Evolutionary conservation across 2,888 invertebrate genomes (phyloP).

Genomic region (Ochlodes sylvanus): DNA sequence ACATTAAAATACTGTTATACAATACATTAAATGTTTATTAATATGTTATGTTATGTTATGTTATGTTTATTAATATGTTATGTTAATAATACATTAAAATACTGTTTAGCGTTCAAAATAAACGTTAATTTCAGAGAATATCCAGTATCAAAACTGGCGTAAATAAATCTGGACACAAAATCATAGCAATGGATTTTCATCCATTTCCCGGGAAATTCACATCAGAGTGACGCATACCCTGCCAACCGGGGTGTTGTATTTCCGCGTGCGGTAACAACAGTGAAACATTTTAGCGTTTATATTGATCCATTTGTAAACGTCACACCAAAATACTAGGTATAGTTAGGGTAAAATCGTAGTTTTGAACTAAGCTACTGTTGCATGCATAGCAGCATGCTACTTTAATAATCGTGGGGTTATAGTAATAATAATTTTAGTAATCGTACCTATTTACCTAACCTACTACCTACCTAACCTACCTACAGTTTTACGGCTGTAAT

Average conservation of each 20-base stretch:
- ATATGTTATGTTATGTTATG: too few relatives aligned
- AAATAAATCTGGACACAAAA: conserved; percentile 22
- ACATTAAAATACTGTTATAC: too few relatives aligned
- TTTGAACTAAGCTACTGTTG: not conserved
- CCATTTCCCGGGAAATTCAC: conserved; percentile 32
- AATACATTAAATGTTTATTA: too few relatives aligned
- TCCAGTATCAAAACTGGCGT: not conserved
- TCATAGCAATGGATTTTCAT: conserved; percentile 30
- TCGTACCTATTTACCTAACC: too few relatives aligned
- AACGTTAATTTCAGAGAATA: not conserved
- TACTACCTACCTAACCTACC: too few relatives aligned
- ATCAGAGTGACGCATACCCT: conserved; percentile 19
- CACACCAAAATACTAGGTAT: conserved; percentile 12
- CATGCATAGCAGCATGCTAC: too few relatives aligned
- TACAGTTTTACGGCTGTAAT: too few relatives aligned
- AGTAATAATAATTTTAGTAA: too few relatives aligned
- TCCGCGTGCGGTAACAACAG: conserved; percentile 23
- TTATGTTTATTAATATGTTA: too few relatives aligned
- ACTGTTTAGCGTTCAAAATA: too few relatives aligned
- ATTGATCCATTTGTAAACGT: conserved; percentile 32
- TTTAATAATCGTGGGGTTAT: too few relatives aligned
- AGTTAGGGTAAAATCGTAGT: not conserved
- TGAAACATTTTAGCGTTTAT: conserved; percentile 29
- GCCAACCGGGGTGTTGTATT: conserved; percentile 32
- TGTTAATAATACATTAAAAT: too few relatives aligned